phyloP scores from a whole-genome alignment of 2,113 vertebrate species.

The Dendropsophus ebraccatus region DNA sequence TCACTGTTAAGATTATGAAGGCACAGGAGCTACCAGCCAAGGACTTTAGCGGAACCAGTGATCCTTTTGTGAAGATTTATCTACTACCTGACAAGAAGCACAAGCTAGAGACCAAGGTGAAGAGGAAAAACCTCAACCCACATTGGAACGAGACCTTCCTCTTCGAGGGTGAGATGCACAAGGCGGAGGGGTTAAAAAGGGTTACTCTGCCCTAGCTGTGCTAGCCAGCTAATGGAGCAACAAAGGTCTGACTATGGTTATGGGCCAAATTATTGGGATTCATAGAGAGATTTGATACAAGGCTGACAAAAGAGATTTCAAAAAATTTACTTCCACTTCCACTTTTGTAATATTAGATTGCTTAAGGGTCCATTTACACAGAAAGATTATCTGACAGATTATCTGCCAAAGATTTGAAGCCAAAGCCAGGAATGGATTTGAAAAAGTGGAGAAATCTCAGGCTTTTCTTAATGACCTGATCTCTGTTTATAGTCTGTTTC shows the following conservation, averaged over 20 bases:
- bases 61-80: conserved; percentile 98
- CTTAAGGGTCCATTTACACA: too few relatives aligned
- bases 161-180: conserved; percentile 85
- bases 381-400: too few relatives aligned
- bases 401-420: too few relatives aligned
- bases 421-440: too few relatives aligned
- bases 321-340: too few relatives aligned
- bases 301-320: too few relatives aligned
- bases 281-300: background rate
- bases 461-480: too few relatives aligned
- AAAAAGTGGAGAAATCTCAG: too few relatives aligned
- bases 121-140: conserved; percentile 97
- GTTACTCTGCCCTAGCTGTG: background rate
- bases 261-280: background rate
- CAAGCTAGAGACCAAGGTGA: conserved; percentile 99
- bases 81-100: conserved; percentile 98
- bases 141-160: conserved; percentile 99
- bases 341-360: too few relatives aligned
- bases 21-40: conserved; percentile 96
- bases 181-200: background rate
- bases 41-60: conserved; percentile 97
- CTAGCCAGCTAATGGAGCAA: background rate
- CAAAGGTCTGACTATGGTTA: background rate
- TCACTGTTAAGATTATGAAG: conserved; percentile 96
- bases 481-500: too few relatives aligned